Evolutionary conservation across 2,797 vertebrate species (phyloP).

Genomic region (Bovichtus diacanthus): DNA sequence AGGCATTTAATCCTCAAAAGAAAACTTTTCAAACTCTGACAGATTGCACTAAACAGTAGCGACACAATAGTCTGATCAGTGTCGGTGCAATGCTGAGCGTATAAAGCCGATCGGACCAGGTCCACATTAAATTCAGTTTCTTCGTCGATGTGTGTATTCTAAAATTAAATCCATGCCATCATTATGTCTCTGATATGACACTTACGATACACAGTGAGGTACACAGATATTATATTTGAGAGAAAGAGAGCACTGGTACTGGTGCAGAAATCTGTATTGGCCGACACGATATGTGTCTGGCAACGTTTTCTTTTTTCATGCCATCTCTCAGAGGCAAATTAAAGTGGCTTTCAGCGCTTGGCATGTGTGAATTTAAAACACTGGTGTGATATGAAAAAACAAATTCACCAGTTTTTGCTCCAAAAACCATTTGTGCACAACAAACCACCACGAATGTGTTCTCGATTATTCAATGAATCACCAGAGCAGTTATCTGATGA

Average conservation of each 20-base stretch:
- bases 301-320: conserved; percentile 29
- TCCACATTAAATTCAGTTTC: background rate
- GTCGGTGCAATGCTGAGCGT: background rate
- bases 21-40: background rate
- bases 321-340: conserved; percentile 40
- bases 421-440: conserved; percentile 23
- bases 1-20: background rate
- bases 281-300: background rate
- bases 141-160: background rate
- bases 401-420: conserved; percentile 26
- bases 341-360: conserved; percentile 37
- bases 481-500: conserved; percentile 26
- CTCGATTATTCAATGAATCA: conserved; percentile 15
- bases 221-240: background rate
- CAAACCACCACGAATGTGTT: conserved; percentile 24
- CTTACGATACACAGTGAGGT: background rate
- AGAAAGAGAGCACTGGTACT: background rate
- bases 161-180: background rate
- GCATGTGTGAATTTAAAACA: conserved; percentile 47
- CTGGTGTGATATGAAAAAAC: conserved; percentile 32
- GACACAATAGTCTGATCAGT: background rate
- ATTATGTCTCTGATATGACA: background rate
- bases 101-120: background rate
- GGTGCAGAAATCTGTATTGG: background rate
- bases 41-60: background rate